Evolutionary conservation across 2,888 invertebrate genomes (phyloP).

Genomic region (Elegia similella): DNA sequence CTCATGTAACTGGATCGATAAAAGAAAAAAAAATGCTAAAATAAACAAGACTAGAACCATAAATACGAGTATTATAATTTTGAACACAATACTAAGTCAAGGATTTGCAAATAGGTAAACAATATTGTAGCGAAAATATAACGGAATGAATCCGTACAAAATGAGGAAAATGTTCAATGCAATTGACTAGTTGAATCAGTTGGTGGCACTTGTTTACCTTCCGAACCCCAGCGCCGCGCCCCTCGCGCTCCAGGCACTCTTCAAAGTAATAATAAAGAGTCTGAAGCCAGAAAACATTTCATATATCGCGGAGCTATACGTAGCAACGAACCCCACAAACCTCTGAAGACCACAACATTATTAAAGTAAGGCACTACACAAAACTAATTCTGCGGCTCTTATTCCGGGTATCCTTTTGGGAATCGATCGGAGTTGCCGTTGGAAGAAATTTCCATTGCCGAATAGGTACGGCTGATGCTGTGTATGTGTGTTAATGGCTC

Average conservation of each 20-base stretch:
- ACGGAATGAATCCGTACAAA: slow-evolving; percentile 44
- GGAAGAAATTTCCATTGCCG: slow-evolving; percentile 46
- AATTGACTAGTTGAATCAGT: slow-evolving; percentile 66
- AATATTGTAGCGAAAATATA: slow-evolving; percentile 31
- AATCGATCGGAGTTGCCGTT: slow-evolving; percentile 46
- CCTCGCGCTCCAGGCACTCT: slow-evolving; percentile 57
- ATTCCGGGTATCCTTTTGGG: slow-evolving; percentile 61
- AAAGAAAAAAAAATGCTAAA: neutral
- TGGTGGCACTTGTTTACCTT: slow-evolving; percentile 71
- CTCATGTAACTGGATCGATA: neutral
- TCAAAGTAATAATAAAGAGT: slow-evolving; percentile 79
- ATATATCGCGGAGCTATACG: slow-evolving; percentile 68
- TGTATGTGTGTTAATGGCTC: slow-evolving; percentile 50
- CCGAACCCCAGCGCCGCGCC: slow-evolving; percentile 58
- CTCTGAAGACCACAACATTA: slow-evolving; percentile 72
- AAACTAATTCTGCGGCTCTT: slow-evolving; percentile 71
- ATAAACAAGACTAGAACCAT: neutral
- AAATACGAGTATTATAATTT: too few relatives aligned
- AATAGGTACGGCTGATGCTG: slow-evolving; percentile 44
- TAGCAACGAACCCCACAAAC: slow-evolving; percentile 64
- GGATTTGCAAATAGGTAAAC: slow-evolving; percentile 30
- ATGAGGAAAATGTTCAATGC: slow-evolving; percentile 60
- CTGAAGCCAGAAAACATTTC: slow-evolving; percentile 80
- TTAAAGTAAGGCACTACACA: slow-evolving; percentile 71
- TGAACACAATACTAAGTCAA: slow-evolving; percentile 11